Evolutionary conservation across 2,888 invertebrate genomes (phyloP).

Genomic region (Drosophila prolongata): DNA sequence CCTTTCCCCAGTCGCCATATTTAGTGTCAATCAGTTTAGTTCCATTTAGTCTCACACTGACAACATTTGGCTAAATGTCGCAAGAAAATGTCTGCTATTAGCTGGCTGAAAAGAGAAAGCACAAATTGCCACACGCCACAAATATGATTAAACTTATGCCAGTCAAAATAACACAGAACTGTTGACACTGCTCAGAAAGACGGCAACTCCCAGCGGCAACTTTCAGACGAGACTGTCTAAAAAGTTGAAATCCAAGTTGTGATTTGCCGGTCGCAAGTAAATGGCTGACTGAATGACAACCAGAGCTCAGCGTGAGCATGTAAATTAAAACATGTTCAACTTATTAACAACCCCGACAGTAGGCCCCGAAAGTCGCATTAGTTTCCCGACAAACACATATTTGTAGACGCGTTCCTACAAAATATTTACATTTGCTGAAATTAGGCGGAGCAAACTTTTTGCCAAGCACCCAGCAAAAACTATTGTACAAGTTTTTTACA

Average conservation of each 20-base stretch:
- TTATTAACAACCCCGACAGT: slow-evolving; percentile 65
- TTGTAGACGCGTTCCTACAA: slow-evolving; percentile 48
- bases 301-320: slow-evolving; percentile 47
- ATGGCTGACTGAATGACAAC: slow-evolving; percentile 21
- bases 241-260: slow-evolving; percentile 44
- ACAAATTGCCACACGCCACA: slow-evolving; percentile 43
- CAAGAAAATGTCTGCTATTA: slow-evolving; percentile 15
- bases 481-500: slow-evolving; percentile 61
- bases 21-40: slow-evolving; percentile 26
- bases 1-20: not conserved
- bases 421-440: slow-evolving; percentile 74
- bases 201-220: slow-evolving; percentile 21
- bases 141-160: slow-evolving; percentile 70
- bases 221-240: slow-evolving; percentile 28
- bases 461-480: slow-evolving; percentile 50
- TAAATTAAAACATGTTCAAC: slow-evolving; percentile 75
- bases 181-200: slow-evolving; percentile 46
- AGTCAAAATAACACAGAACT: slow-evolving; percentile 59
- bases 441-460: slow-evolving; percentile 67
- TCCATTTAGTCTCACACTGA: slow-evolving; percentile 21
- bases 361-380: slow-evolving; percentile 65
- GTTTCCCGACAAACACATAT: slow-evolving; percentile 52
- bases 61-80: slow-evolving; percentile 12
- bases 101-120: slow-evolving; percentile 3
- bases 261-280: slow-evolving; percentile 46